These are phyloP conservation scores for Opisthograptis luteolata DNA, from an alignment of 2,888 invertebrate genomes.

Conservation along the genomic window DNA sequence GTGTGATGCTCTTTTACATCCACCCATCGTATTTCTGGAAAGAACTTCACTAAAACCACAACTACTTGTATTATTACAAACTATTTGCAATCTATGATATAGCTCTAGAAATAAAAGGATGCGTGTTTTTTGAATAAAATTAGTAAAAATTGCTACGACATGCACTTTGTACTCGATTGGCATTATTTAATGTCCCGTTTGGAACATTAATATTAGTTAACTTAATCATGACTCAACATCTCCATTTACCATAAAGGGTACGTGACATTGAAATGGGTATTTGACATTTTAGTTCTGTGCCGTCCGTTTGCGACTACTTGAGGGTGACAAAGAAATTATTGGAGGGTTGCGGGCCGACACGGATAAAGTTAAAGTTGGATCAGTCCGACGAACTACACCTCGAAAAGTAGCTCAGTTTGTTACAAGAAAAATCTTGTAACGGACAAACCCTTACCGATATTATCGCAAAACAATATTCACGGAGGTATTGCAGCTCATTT, in stretches of 20 bases:
- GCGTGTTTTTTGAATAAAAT: slow-evolving; percentile 1
- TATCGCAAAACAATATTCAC: slow-evolving; percentile 12
- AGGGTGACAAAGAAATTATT: slow-evolving; percentile 31
- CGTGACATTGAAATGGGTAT: slow-evolving; percentile 37
- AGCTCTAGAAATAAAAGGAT: slow-evolving; percentile 5
- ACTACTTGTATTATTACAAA: slow-evolving; percentile 19
- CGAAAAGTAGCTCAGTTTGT: slow-evolving; percentile 21
- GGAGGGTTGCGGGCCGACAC: slow-evolving; percentile 25
- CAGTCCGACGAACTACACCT: slow-evolving; percentile 20
- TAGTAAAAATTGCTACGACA: neutral
- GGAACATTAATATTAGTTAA: slow-evolving; percentile 30
- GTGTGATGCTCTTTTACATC: slow-evolving; percentile 32
- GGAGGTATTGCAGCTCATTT: slow-evolving; percentile 8
- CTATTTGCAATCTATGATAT: slow-evolving; percentile 13
- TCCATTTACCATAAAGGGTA: slow-evolving; percentile 32
- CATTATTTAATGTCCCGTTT: slow-evolving; percentile 14
- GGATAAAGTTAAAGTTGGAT: slow-evolving; percentile 15
- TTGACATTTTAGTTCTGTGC: slow-evolving; percentile 33
- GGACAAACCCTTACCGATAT: slow-evolving; percentile 20
- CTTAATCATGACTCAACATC: slow-evolving; percentile 34
- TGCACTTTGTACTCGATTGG: neutral
- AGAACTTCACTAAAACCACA: slow-evolving; percentile 21
- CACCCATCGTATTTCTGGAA: slow-evolving; percentile 29
- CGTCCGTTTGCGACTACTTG: slow-evolving; percentile 20
- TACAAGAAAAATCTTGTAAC: slow-evolving; percentile 24